Base-by-base conservation (phyloP, 2,888 invertebrate species). In the Uloborus plumipes region DNA sequence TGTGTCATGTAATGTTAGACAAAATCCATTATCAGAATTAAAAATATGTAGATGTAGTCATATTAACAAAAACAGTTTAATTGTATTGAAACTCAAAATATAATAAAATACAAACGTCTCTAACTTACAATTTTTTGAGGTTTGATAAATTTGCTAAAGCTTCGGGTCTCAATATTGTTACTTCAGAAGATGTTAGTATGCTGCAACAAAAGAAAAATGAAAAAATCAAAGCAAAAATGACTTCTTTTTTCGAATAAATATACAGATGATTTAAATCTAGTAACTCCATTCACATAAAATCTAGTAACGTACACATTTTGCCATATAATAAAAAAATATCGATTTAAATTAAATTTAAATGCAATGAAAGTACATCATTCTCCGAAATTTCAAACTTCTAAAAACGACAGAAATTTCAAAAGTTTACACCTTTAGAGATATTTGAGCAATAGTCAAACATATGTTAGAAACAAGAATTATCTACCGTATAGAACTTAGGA, bases 131-230 rank as follows among this genome's bases (percentile, higher is more conserved):
- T 55, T n/a, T 55, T 55, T 55, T 55, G 18, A 18, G 55, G 14
- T 55, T 55, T 3, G 18, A 55, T 55, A 55, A 55, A 55, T 55
- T 55, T n/a, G n/a, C 18, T 55, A 55, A 55, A 11, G 85, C 84
- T 64, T 82, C 77, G 11, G 55, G 31, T 50, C 84, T 72, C 31
- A 86, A 67, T 4, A 62, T 49, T 11, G 65, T 62, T 7, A 85
- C 80, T 70, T 85, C 81, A 15, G 82, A 75, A 1, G 84, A 84
- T 14, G 84, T 85, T 22, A 85, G 55, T 39, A 85, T 85, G 39
- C 85, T 78, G 51, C 6, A 78, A 77, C n/a, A 31, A 39, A 64
- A 64, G n/a, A 31, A 26, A 72, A 20, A 49, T 15, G 0, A 59
- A 20, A 2, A 20, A 14, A n/a, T 59, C 3, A 59, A 59, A 22